These are phyloP conservation scores for silkworm (Bombyx mori) DNA, from an alignment of 1,140 invertebrate species.

Conservation along the genomic window ASM3026992v2 NC_085119.1:11238501-11239000, in stretches of 20 bases:
- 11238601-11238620: no score
- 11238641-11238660: neutral
- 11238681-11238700: no score
- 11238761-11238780: slow-evolving; percentile 33
- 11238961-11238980: slow-evolving; percentile 27
- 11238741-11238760: slow-evolving; percentile 26
- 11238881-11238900: slow-evolving; percentile 57
- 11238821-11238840: slow-evolving; percentile 56
- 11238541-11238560: no score
- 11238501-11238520: no score
- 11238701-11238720: neutral
- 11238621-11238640: no score
- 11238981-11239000: slow-evolving; percentile 31
- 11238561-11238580: no score
- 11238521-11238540: no score
- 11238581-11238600: no score
- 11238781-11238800: slow-evolving; percentile 62
- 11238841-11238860: slow-evolving; percentile 50
- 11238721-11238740: neutral
- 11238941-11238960: slow-evolving; percentile 44
- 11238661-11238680: no score
- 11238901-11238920: slow-evolving; percentile 61
- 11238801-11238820: slow-evolving; percentile 55
- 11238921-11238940: slow-evolving; percentile 66
- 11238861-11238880: slow-evolving; percentile 45